Evolutionary conservation across 1,140 invertebrate species (phyloP).

Genomic region (Andrena cerasifolii): DNA sequence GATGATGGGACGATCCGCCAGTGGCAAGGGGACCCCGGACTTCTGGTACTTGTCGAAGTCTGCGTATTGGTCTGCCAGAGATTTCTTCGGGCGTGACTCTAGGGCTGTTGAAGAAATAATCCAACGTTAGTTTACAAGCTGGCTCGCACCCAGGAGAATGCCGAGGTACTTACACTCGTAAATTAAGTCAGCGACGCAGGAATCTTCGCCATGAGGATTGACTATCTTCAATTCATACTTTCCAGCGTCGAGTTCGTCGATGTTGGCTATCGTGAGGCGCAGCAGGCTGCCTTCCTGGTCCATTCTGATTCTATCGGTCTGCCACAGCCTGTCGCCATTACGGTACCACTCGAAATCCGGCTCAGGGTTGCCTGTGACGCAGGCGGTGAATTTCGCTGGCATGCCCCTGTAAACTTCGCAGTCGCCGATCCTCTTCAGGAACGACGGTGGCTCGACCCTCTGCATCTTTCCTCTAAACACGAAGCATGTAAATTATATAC

Average conservation of each 20-base stretch:
- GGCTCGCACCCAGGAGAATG: background rate
- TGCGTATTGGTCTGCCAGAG: constrained; percentile 90
- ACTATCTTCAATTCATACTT: constrained; percentile 91
- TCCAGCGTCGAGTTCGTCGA: constrained; percentile 90
- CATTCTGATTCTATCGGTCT: constrained; percentile 90
- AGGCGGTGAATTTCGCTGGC: constrained; percentile 95
- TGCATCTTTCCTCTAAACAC: constrained; percentile 82
- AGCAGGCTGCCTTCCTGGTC: constrained; percentile 91
- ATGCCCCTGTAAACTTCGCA: constrained; percentile 93
- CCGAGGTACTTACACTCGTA: constrained; percentile 91
- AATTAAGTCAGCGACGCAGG: constrained; percentile 90
- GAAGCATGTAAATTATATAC: background rate
- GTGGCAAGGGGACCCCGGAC: constrained; percentile 90
- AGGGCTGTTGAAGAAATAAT: constrained; percentile 82
- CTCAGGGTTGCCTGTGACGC: constrained; percentile 91
- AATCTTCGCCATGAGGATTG: constrained; percentile 92
- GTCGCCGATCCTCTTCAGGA: constrained; percentile 94
- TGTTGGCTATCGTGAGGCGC: constrained; percentile 88
- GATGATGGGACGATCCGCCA: constrained; percentile 94
- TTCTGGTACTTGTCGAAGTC: constrained; percentile 93
- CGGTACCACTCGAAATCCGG: constrained; percentile 94
- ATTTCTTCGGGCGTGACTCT: constrained; percentile 87
- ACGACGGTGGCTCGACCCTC: constrained; percentile 91
- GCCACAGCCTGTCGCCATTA: constrained; percentile 90
- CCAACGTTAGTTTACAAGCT: background rate